These are phyloP conservation scores for Sipha flava DNA, from an alignment of 1,140 invertebrate genomes.

Conservation along the genomic window DNA sequence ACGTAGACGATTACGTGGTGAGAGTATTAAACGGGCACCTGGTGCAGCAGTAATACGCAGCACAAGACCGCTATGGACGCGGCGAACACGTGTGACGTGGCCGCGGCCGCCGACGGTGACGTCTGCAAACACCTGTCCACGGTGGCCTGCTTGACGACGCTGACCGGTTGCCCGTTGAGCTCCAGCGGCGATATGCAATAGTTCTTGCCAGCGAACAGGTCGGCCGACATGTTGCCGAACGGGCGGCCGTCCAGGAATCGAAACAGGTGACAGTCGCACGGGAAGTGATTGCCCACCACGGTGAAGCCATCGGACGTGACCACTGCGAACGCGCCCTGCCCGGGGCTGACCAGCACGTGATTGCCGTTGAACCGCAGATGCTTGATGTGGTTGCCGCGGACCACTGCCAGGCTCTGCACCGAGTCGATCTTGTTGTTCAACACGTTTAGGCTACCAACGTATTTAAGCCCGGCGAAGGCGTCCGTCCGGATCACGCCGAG, in stretches of 20 bases:
- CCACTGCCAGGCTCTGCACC: slow-evolving; percentile 61
- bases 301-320: slow-evolving; percentile 58
- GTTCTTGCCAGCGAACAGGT: slow-evolving; percentile 64
- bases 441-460: slow-evolving; percentile 61
- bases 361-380: slow-evolving; percentile 65
- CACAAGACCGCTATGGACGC: no score
- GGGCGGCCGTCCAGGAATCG: slow-evolving; percentile 63
- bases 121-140: background rate
- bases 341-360: slow-evolving; percentile 65
- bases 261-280: slow-evolving; percentile 71
- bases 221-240: slow-evolving; percentile 48
- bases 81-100: no score
- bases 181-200: slow-evolving; percentile 76
- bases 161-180: slow-evolving; percentile 64
- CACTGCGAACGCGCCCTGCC: slow-evolving; percentile 47
- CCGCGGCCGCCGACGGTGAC: background rate
- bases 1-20: no score
- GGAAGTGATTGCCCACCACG: slow-evolving; percentile 67
- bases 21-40: no score
- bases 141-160: slow-evolving; percentile 48
- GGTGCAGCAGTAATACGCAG: no score
- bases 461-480: slow-evolving; percentile 60
- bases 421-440: slow-evolving; percentile 75
- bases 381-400: slow-evolving; percentile 57
- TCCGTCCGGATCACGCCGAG: slow-evolving; percentile 60